phyloP scores from a whole-genome alignment of 2,888 invertebrate genomes.

The Emmelina monodactyla region DNA sequence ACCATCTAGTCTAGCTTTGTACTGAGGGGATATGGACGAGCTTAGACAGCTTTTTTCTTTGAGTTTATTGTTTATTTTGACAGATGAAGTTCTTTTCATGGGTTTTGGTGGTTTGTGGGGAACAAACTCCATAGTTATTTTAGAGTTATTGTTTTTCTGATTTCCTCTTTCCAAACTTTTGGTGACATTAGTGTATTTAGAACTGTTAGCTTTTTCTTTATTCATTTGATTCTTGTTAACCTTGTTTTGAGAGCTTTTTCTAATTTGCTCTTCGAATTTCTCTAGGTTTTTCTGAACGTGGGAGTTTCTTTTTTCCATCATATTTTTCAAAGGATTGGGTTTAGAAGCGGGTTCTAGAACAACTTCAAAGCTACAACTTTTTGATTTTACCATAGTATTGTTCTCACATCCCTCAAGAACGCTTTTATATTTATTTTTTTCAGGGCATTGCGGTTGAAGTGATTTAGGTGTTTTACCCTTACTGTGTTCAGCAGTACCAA shows the following conservation, averaged over 20 bases:
- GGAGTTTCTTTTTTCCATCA: constrained; percentile 55
- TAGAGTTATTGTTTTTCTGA: constrained; percentile 47
- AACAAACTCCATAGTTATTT: constrained; percentile 65
- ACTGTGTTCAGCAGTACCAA: constrained; percentile 58
- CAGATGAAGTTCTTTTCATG: constrained; percentile 71
- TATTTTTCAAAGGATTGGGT: constrained; percentile 50
- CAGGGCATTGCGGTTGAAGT: constrained; percentile 44
- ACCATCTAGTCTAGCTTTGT: constrained; percentile 59
- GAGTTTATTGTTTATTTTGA: constrained; percentile 62
- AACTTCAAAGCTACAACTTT: constrained; percentile 62
- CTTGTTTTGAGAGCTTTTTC: constrained; percentile 47
- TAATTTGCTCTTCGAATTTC: constrained; percentile 66
- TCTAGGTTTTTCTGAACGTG: constrained; percentile 66
- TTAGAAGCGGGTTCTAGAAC: constrained; percentile 58
- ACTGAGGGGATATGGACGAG: constrained; percentile 56
- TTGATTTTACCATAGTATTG: constrained; percentile 52
- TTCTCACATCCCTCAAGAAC: constrained; percentile 53
- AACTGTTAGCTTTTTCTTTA: constrained; percentile 48
- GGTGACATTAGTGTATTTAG: constrained; percentile 47
- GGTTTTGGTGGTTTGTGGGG: constrained; percentile 80
- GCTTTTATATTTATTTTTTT: constrained; percentile 50
- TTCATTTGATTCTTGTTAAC: constrained; percentile 45
- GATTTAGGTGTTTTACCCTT: constrained; percentile 57
- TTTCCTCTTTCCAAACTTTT: constrained; percentile 58
- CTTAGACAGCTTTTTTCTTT: constrained; percentile 52